Evolutionary conservation across 2,113 vertebrate species (phyloP).

Genomic region (Emberiza fucata): DNA sequence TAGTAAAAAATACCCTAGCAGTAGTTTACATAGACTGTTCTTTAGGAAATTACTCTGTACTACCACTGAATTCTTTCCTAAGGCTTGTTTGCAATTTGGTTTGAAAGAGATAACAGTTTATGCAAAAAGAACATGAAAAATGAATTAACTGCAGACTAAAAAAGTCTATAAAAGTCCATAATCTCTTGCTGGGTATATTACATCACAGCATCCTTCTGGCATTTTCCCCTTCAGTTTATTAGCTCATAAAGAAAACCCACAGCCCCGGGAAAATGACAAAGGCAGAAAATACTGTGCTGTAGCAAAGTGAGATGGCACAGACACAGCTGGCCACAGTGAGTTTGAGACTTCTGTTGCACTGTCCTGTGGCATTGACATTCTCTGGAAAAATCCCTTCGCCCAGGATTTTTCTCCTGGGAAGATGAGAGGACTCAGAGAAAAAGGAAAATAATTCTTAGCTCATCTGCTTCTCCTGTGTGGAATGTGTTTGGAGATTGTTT

Average conservation of each 20-base stretch:
- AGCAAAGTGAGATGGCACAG: neutral
- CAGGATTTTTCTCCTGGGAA: no score
- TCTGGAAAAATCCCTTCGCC: no score
- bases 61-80: neutral
- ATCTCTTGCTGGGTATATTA: neutral
- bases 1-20: neutral
- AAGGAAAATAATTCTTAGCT: no score
- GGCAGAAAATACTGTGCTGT: neutral
- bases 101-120: neutral
- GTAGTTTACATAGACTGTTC: neutral
- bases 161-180: neutral
- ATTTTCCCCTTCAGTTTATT: neutral
- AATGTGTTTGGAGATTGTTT: no score
- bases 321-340: neutral
- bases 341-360: neutral
- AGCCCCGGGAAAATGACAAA: neutral
- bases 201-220: neutral
- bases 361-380: no score
- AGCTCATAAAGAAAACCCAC: neutral
- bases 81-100: neutral
- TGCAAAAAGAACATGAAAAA: neutral
- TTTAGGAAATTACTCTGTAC: neutral
- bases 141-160: neutral
- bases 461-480: no score
- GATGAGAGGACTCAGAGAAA: no score